Base-by-base conservation (phyloP, 2,797 vertebrate genomes). In the Scolopax rusticola region DNA sequence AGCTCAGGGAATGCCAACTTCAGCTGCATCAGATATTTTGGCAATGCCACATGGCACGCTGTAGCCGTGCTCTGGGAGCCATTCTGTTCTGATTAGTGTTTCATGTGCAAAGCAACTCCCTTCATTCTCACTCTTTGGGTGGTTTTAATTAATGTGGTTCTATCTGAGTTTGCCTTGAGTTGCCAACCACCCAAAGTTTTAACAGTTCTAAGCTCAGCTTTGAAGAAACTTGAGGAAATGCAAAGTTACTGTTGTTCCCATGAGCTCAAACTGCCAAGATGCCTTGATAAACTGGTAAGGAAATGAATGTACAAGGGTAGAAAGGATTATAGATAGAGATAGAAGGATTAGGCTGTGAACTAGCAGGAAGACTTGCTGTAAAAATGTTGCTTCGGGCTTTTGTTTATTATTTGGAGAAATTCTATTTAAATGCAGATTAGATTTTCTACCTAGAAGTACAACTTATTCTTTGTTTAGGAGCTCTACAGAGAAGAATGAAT, bases 361-460 rank as follows among this genome's bases (percentile, higher is more conserved):
- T 73, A 91, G 84, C 80, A 93, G 79, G 77, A 84, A 87, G 86
- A 56, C 41, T 84, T 85, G 83, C 92, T 96, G 86, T 71, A 92
- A 96, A 97, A 97, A 90, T 91, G 73, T 97, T 94, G 92, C 97
- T 97, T 67, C 88, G 38, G 95, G 95, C 89, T 90, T 89, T 97
- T 97, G 92, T 97, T 97, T 96, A 90, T 97, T 96, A 96, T 98
- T 97, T 94, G 77, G 61, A 91, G 94, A 95, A 97, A 93, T 96
- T 93, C 87, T 95, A 98, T 98, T 98, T 98, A 98, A 97, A 97
- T 97, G 84, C 98, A 98, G 97, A 98, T 98, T 98, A 97, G 97
- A 95, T 93, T 95, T 97, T 94, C 75, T 95, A 97, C 97, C 96
- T 97, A 92, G 40, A 87, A 94, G 93, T 97, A 96, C 81, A 94